A percentile compares a stretch with the other conserved stretches of the same genome.
These are phyloP conservation scores for Rhineura floridana DNA, from an alignment of 2,113 vertebrate genomes.

Conservation along the genomic window DNA sequence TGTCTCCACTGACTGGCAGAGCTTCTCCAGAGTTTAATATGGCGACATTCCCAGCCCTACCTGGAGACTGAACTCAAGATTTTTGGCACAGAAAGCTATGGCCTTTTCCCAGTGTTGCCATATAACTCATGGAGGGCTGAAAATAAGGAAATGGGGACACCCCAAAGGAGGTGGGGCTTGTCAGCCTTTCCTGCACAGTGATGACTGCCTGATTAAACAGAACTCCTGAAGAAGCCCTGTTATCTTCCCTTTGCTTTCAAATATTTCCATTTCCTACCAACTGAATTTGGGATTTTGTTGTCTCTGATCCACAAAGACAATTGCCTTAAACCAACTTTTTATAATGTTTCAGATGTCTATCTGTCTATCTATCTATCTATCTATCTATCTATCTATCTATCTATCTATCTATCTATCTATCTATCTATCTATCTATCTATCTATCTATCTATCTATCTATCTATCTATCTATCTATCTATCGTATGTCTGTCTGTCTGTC, in stretches of 20 bases:
- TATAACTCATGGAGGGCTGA: background rate
- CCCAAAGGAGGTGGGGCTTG: background rate
- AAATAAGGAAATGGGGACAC: background rate
- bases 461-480: no score
- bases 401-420: no score
- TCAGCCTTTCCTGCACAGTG: background rate
- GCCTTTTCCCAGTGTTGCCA: background rate
- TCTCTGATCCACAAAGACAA: slow-evolving; percentile 31
- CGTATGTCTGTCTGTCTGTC: background rate
- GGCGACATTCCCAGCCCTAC: no score
- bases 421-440: no score
- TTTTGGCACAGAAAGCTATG: no score
- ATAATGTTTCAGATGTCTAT: background rate
- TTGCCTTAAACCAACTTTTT: slow-evolving; percentile 22
- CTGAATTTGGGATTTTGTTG: slow-evolving; percentile 23
- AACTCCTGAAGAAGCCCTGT: background rate
- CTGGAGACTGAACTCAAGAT: no score
- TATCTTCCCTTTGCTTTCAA: slow-evolving; percentile 28
- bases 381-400: no score
- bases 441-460: no score
- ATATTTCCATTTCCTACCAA: slow-evolving; percentile 32
- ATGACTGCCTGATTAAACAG: background rate
- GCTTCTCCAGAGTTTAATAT: no score
- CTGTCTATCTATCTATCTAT: no score
- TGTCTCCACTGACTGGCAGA: no score